Base-by-base conservation (phyloP, 2,797 vertebrate genomes). In the Liparis tanakae region DNA sequence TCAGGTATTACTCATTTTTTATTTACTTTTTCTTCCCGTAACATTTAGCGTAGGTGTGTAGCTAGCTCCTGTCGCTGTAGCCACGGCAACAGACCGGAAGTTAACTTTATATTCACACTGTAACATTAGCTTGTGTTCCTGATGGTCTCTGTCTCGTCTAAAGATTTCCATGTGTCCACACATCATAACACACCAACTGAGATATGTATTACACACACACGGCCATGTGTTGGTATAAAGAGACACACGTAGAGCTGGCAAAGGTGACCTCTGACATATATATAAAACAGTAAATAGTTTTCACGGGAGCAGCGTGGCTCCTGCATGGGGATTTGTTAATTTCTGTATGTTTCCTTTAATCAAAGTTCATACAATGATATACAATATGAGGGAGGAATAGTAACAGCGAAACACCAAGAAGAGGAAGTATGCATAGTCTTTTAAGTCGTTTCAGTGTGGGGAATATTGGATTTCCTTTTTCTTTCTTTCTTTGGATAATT, bases 1-100 rank as follows among this genome's bases (percentile, higher is more conserved):
- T 10, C 70, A 82, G 79, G 76, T 85, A 74, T 3, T 22, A 12
- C 7, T 20, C 1, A 18, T 12, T 0, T 0, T 37, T 56, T 0
- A 0, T 20, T 15, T n/a, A 1, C 4, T 13, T 53, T 15, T 30
- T 30, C 22, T 7, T 0, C 0, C 20, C 1, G 10, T 9, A 37
- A 43, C 25, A 9, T 20, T 17, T 62, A 34, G 7, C 12, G 3
- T 9, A 34, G 25, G 33, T 10, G 25, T 33, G 4, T 8, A 5
- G 25, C 5, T 30, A 55, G 30, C 15, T 18, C 10, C 1, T 1
- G 15, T 56, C 14, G 4, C 25, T 18, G 5, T 30, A 13, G 20
- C 20, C 50, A 25, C 20, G 34, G 30, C 4, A 56, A 17, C 25
- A 55, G 25, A 33, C 51, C 22, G 13, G 22, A 30, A 30, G 51